phyloP scores from a whole-genome alignment of 2,797 vertebrate genomes.

The Cyprinodon diabolis region DNA sequence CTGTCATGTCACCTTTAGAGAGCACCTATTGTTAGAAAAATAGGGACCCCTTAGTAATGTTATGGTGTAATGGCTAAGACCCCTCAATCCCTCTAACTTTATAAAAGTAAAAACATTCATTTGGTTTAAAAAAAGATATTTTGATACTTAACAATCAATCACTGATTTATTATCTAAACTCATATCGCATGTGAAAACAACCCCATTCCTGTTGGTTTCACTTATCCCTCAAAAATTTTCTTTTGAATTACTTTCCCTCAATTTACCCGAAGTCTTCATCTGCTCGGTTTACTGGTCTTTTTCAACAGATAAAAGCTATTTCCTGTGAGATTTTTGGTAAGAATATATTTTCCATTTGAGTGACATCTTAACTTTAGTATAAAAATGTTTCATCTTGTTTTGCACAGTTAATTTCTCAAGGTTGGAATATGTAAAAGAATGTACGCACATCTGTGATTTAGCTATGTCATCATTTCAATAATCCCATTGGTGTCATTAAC shows the following conservation, averaged over 20 bases:
- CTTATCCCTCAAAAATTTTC: neutral
- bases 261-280: neutral
- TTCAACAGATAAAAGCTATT: neutral
- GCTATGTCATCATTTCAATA: neutral
- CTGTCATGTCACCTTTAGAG: constrained; percentile 64
- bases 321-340: neutral
- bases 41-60: constrained; percentile 33
- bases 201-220: neutral
- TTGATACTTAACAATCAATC: too few species aligned
- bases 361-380: neutral
- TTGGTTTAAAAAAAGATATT: too few species aligned
- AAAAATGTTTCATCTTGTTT: neutral
- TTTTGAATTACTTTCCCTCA: neutral
- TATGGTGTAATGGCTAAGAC: constrained; percentile 49
- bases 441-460: neutral
- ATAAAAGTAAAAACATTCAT: neutral
- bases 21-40: constrained; percentile 36
- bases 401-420: neutral
- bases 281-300: neutral
- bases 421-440: neutral
- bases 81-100: constrained; percentile 29
- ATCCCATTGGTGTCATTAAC: neutral
- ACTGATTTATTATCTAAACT: too few species aligned
- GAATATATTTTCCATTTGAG: too few species aligned
- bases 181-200: neutral